Evolutionary conservation across 2,113 vertebrate genomes (phyloP), one percentile per base, ranked within the genome.

Genomic region (Cathartes aura): DNA sequence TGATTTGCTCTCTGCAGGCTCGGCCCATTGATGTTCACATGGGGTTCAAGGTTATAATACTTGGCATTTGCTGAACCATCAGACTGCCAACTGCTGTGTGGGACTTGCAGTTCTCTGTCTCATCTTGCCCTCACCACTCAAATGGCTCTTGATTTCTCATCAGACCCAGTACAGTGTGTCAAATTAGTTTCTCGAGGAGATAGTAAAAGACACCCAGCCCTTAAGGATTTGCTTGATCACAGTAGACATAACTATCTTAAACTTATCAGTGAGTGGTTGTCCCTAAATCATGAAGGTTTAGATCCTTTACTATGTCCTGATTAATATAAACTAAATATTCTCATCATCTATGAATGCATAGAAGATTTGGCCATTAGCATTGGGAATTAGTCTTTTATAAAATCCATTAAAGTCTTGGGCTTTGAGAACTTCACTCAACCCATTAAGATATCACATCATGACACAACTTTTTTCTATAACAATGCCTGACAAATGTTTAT

Each of bases 1-100:
- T 94, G 95, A 97, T 96, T 97, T 96, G 96, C 62, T 97, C 82
- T 59, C 75, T 76, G 75, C 62, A 67, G 85, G 82, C 66, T 93
- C 95, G 2, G 82, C 94, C 93, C 79, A 81, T 66, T 48, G 92
- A 83, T 80, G 79, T 55, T 59, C 34, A 19, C 78, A 53, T 38
- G 74, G 73, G 47, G 88, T 92, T 96, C 94, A 96, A 94, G 95
- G 89, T 68, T 94, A 93, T 50, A 38, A 56, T 72, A 89, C 74
- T 82, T 95, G 88, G 92, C 95, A 52, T 80, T 50, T 70, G 64
- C 43, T 82, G 83, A 78, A 72, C 55, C 70, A 48, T 45, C 34
- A 6, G 66, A 32, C 72, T 96, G 94, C 93, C 89, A 96, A 21
- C 30, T 76, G 5, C 71, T 56, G 45, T 13, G 38, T 50, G 40